These are phyloP conservation scores for Synanthedon vespiformis DNA, from an alignment of 2,888 invertebrate species.

Conservation along the genomic window DNA sequence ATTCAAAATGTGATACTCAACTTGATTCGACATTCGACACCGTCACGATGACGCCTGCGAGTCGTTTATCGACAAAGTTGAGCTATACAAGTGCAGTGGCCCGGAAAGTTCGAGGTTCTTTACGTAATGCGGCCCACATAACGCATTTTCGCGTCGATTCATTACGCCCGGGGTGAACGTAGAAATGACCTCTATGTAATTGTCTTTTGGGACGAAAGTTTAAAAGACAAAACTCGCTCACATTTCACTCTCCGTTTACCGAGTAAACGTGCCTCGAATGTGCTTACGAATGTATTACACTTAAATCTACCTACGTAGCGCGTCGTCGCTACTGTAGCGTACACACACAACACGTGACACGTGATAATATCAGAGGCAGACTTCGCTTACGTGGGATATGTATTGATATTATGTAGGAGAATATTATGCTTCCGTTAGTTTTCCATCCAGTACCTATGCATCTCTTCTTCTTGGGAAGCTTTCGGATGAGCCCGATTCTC, in stretches of 20 bases:
- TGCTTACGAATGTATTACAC: background rate
- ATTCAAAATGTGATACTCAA: constrained; percentile 18
- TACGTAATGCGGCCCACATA: constrained; percentile 45
- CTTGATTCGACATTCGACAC: constrained; percentile 21
- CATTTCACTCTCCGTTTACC: background rate
- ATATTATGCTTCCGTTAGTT: no score
- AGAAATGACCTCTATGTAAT: constrained; percentile 29
- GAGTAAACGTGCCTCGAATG: background rate
- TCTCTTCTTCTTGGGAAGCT: no score
- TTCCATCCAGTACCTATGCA: no score
- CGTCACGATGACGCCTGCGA: constrained; percentile 40
- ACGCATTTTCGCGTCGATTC: constrained; percentile 29
- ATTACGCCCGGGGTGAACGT: constrained; percentile 30
- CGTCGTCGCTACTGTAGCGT: background rate
- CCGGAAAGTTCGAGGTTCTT: constrained; percentile 48
- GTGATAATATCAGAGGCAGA: background rate
- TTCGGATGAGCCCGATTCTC: no score
- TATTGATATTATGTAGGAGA: background rate
- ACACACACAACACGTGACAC: background rate
- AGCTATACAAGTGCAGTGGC: constrained; percentile 49
- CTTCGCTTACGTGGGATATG: background rate
- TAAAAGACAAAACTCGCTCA: background rate
- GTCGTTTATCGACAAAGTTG: constrained; percentile 47
- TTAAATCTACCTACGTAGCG: background rate
- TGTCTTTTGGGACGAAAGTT: constrained; percentile 7